Base-by-base conservation (phyloP, 2,888 invertebrate species). In the Protodeltote pygarga region DNA sequence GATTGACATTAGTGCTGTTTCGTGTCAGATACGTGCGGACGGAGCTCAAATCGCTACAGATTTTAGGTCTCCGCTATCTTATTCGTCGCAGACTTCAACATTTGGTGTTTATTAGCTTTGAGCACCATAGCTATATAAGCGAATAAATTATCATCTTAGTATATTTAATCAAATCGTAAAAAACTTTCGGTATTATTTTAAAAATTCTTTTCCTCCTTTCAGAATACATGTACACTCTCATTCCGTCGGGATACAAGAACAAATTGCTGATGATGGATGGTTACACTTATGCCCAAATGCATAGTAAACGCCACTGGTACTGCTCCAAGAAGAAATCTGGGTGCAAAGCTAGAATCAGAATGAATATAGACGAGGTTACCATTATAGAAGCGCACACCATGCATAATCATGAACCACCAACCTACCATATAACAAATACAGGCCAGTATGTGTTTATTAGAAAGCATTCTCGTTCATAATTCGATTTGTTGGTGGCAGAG, bases 341-440 rank as follows among this genome's bases (percentile, higher is more conserved):
- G 0, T 75, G 75, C 21, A 71, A 49, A 39, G 70, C 74, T n/a
- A 57, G 32, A n/a, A 61, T 76, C 3, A 66, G 57, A 11, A 51
- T 76, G 45, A 40, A 55, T 6, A 16, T 15, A 0, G 44, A 47
- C 2, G 66, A 61, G 9, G 29, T 34, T 0, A 62, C 53, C 5
- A 59, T 82, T 2, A 28, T 53, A 2, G 1, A 24, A 16, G 65
- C 50, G 1, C 3, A 39, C 4, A 60, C 54, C 5, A 23, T 45
- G 3, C 79, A 79, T 33, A 59, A 45, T 10, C 80, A 80, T 25
- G 47, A 48, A 0, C 69, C 71, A 0, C 79, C 81, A 0, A 45
- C 34, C 1, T 69, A 74, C 13, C 50, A 57, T 29, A 35, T 65
- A 6, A 50, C 62, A 3, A 0, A 41, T 2, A 35, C 28, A 13